Evolutionary conservation across 2,113 vertebrate species (phyloP), one percentile per base, ranked within the genome.

Genomic region (Istiophorus platypterus): DNA sequence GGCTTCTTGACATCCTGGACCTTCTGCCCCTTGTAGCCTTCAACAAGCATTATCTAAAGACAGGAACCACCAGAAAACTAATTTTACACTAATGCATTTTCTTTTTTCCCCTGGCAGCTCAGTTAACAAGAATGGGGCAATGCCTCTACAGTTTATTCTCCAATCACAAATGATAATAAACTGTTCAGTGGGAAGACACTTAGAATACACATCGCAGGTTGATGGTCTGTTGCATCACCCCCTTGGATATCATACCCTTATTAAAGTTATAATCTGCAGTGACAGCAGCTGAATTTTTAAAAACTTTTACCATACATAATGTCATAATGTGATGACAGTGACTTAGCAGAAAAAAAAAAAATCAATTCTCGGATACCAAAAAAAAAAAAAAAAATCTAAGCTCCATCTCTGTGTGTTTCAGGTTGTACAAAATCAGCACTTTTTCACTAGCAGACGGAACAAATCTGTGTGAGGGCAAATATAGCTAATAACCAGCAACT

Each of bases 1-100:
- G 70, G 84, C 63, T 99, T 99, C 95, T 99, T 99, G 26, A 97
- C 97, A 76, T 99, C 97, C 80, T 98, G 98, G 42, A 99, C 97
- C 84, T 95, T 99, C 78, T 97, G 96, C 6, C 97, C 98, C 89
- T 99, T 96, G 95, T 94, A 99, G 71, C 92, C 97, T 51, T 97
- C 95, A 64, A 99, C 98, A 90, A 99, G 80, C 98, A 99, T 99
- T 57, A 99, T 87, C 98, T 85, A 56, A 56, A 93, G 54, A 89
- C 26, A 54, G 20, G 27, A 79, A 63, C 7, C 72, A 5, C 72
- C 20, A 72, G 2, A 29, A 34, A 37, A 65, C 1, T 24, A 51
- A n/a, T 47, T 47, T 61, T 22, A 65, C 0, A 37, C 8, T 27
- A 20, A 68, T 12, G 34, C 3, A 57, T 34, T 68, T 52, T 9